Evolutionary conservation across 1,140 invertebrate genomes (phyloP), one percentile per base, ranked within the genome.

Genomic region (Brachionus asplanchnoidis): DNA sequence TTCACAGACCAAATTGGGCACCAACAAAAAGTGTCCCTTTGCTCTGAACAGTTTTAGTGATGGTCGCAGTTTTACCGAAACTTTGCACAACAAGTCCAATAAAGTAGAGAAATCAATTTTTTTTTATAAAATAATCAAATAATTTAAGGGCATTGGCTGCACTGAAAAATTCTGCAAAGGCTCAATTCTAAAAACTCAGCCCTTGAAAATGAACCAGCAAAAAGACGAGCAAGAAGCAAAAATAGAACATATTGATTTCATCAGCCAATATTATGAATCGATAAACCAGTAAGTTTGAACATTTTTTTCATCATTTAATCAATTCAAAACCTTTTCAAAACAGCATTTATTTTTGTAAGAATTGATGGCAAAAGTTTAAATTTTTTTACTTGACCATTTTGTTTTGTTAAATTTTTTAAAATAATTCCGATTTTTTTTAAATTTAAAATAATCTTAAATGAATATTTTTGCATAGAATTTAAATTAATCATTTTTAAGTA

Each of bases 201-300:
- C 26, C 5, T 12, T 68, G 32, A 68, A 68, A 40, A 14, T 68
- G 7, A 68, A 68, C 26, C 66, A 68, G 32, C 68, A 73, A 40
- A 77, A 77, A 32, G 73, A 77, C 26, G 1, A 14, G 14, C 92
- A 93, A 85, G 91, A 94, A 85, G 91, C 95, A 6, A 90, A 95
- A 36, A 89, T 90, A 28, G 93, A 95, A 60, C 94, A 94, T 14
- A 94, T 94, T 87, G 94, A 95, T 87, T 95, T 96, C 88, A 89
- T 95, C 23, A 93, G 94, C 85, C 94, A 95, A 89, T 96, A 95
- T 89, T 96, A 94, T 86, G 92, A 93, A 70, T 95, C 94, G 42
- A 95, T 95, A 85, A 92, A 94, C 50, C 23, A 77, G 73, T 77
- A 73, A 44, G 32, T 36, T 32, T 36, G 4, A 1, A 36, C 5